These are phyloP conservation scores for Meleagris gallopavo DNA, from an alignment of 2,113 vertebrate genomes.

Conservation along the genomic window DNA sequence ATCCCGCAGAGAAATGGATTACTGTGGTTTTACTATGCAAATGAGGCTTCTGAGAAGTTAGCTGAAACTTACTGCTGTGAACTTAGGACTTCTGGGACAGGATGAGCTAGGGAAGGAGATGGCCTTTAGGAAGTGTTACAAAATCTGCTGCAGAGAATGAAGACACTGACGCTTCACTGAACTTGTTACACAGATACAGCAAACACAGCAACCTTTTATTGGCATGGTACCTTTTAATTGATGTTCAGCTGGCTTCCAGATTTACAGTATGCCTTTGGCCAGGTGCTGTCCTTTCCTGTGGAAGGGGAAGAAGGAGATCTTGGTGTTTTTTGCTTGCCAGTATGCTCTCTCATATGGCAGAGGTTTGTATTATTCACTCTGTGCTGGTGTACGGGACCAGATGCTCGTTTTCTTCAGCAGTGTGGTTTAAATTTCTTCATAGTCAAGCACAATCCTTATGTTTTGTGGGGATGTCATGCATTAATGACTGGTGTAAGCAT, in stretches of 20 bases:
- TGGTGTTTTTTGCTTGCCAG: neutral
- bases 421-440: slow-evolving; percentile 30
- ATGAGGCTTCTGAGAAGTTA: slow-evolving; percentile 39
- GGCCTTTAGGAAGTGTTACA: slow-evolving; percentile 9
- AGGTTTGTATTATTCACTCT: neutral
- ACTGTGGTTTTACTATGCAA: neutral
- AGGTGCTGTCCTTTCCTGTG: rapidly evolving
- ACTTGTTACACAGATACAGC: neutral
- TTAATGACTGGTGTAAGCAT: neutral
- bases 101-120: neutral
- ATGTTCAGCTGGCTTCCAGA: neutral
- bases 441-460: neutral
- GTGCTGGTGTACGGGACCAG: rapidly evolving
- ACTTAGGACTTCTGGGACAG: neutral
- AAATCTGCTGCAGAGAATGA: neutral
- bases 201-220: neutral
- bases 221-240: rapidly evolving
- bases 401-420: neutral
- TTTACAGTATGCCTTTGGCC: rapidly evolving
- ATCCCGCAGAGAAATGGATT: neutral
- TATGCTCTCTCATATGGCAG: neutral
- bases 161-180: neutral
- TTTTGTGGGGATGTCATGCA: neutral
- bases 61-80: neutral
- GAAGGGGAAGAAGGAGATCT: neutral